Conservation (phyloP, 2,797 vertebrate genomes). For the Gouania willdenowi region DNA sequence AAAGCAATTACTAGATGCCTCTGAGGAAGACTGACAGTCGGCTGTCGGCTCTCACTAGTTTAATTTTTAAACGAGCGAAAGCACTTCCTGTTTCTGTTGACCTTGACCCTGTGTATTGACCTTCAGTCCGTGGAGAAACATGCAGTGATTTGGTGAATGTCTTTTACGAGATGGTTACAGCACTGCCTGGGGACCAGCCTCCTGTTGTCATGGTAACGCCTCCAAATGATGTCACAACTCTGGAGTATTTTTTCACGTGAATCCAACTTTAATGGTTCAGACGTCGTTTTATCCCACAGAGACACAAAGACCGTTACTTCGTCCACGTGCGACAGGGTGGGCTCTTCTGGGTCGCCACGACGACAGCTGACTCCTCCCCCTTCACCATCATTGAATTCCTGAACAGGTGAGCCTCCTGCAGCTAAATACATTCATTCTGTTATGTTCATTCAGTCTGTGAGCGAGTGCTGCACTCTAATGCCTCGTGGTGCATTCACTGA, state of each 20-base stretch:
- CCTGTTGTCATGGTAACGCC: constrained; percentile 83
- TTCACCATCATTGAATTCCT: constrained; percentile 86
- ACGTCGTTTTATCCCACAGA: constrained; percentile 51
- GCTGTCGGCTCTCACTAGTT: no score
- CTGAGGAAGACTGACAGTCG: no score
- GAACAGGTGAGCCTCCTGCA: constrained; percentile 80
- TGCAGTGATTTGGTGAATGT: constrained; percentile 65
- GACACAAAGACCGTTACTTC: constrained; percentile 76
- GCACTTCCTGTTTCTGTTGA: not conserved
- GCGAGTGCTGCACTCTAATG: no score
- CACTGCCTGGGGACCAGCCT: constrained; percentile 80
- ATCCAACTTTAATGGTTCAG: no score
- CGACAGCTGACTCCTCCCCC: constrained; percentile 71
- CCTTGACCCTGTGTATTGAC: constrained; percentile 21
- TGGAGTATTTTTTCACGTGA: not conserved
- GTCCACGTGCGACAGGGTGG: constrained; percentile 83
- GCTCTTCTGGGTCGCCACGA: constrained; percentile 84
- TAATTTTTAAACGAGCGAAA: no score
- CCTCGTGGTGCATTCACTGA: no score
- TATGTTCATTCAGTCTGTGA: no score
- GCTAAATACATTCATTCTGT: no score
- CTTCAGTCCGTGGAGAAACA: constrained; percentile 79
- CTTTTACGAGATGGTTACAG: constrained; percentile 83
- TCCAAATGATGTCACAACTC: no score
- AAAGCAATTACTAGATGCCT: no score